Percentiles rank a stretch among this genome's conserved stretches.
Evolutionary conservation across 2,113 vertebrate genomes (phyloP).

Genomic region (Oreamnos americanus): DNA sequence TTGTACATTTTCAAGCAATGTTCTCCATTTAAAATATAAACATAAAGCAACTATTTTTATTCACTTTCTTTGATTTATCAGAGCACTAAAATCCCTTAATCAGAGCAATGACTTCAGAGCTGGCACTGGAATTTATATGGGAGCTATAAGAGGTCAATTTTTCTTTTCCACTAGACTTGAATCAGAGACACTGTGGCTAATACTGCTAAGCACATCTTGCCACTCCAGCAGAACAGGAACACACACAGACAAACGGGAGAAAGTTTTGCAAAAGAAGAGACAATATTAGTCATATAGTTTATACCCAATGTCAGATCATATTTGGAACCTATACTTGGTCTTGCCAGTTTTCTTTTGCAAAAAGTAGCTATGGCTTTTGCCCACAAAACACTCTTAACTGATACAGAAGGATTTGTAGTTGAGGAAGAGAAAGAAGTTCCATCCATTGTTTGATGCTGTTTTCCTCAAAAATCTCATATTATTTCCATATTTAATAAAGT

Average conservation of each 20-base stretch:
- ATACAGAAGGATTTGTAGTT: background rate
- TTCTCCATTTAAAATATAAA: background rate
- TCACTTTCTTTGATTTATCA: background rate
- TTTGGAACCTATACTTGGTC: background rate
- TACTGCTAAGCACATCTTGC: too few relatives aligned
- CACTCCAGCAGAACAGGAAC: fast-evolving
- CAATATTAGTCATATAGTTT: background rate
- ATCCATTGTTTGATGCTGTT: background rate
- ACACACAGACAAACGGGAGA: background rate
- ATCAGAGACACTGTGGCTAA: background rate
- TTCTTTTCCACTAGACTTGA: background rate
- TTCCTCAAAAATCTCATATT: background rate
- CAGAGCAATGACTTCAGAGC: background rate
- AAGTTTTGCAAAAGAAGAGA: background rate
- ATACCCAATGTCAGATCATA: background rate
- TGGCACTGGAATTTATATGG: background rate
- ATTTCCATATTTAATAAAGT: background rate
- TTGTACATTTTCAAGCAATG: background rate
- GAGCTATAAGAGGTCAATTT: background rate
- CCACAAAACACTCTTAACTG: background rate
- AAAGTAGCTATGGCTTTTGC: background rate
- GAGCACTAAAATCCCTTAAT: background rate
- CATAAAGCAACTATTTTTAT: background rate
- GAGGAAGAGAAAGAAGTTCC: background rate
- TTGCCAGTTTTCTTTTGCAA: background rate